Conservation (phyloP, 2,888 invertebrate species). For the Plemyria rubiginata region DNA sequence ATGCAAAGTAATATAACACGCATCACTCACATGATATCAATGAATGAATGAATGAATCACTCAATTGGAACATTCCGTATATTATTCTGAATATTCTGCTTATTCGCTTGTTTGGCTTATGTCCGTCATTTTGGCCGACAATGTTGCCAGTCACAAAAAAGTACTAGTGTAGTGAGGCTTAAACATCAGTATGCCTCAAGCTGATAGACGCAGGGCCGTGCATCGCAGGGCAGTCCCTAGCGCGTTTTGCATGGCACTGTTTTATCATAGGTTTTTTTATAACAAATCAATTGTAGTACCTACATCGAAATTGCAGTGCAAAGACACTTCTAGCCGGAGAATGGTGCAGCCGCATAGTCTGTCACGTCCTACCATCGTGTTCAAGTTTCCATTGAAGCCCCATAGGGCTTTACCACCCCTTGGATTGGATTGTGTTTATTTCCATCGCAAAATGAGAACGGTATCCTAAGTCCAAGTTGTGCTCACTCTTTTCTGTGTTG, state of each 20-base stretch:
- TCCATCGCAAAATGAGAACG: slow-evolving; percentile 21
- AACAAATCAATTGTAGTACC: no score
- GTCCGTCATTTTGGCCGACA: no score
- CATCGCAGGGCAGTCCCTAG: no score
- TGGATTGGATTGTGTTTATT: slow-evolving; percentile 42
- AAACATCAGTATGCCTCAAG: no score
- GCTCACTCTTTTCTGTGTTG: background rate
- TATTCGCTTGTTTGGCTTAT: no score
- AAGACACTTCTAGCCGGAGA: no score
- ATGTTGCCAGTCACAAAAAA: no score
- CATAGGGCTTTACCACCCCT: slow-evolving; percentile 36
- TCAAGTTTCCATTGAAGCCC: slow-evolving; percentile 52
- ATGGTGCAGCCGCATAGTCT: background rate
- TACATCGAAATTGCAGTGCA: no score
- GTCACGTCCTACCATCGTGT: slow-evolving; percentile 38
- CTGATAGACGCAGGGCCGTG: no score
- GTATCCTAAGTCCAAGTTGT: background rate
- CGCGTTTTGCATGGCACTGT: no score
- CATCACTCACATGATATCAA: slow-evolving; percentile 16
- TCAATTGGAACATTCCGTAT: slow-evolving; percentile 6
- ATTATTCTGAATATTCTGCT: background rate
- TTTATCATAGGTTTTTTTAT: no score
- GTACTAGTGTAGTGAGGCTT: no score
- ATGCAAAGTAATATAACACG: slow-evolving; percentile 15
- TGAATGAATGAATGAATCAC: slow-evolving; percentile 6